Base-by-base conservation (phyloP, 2,113 vertebrate genomes). In the Festucalex cinctus region DNA sequence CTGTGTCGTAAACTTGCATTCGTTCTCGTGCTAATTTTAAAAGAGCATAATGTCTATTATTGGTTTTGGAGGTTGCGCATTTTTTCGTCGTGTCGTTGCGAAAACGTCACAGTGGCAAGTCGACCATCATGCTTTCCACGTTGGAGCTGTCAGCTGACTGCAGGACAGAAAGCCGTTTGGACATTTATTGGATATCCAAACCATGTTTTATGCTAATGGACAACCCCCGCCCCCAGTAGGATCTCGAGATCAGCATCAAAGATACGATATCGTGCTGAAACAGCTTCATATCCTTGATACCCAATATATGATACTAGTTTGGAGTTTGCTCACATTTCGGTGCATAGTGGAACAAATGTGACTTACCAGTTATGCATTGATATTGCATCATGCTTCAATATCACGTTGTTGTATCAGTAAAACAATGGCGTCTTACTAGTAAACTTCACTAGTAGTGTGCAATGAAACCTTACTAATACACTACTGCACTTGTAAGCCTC, bases 71-170 rank as follows among this genome's bases (percentile, higher is more conserved):
- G 1, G 17, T 26, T 57, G 26, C 26, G 1, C 2, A 17, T 32
- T 19, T 57, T n/a, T 32, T 57, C 1, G 10, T 26, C 51, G 3
- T 4, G 9, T 54, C 54, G 26, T 57, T 6, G 16, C 5, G 5
- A 13, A 63, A 77, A 70, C 65, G 66, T 71, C 17, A 60, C 32
- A 60, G 20, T 36, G 60, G 41, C 65, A 54, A 72, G 43, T 63
- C 53, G 17, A 13, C 58, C 35, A 35, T 56, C 39, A 39, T 62
- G 26, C n/a, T 63, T 32, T 68, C 68, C 70, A 76, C 69, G 78
- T 70, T 65, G 77, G 58, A 77, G 71, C 70, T 69, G 82, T 87
- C 88, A 90, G 82, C 82, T 86, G 86, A 87, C 72, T 56, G 60
- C 37, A 41, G 3, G 13, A 19, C 9, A 39, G 39, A 22, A 53